phyloP scores from a whole-genome alignment of 2,888 invertebrate species.

The Orthonevra nobilis region DNA sequence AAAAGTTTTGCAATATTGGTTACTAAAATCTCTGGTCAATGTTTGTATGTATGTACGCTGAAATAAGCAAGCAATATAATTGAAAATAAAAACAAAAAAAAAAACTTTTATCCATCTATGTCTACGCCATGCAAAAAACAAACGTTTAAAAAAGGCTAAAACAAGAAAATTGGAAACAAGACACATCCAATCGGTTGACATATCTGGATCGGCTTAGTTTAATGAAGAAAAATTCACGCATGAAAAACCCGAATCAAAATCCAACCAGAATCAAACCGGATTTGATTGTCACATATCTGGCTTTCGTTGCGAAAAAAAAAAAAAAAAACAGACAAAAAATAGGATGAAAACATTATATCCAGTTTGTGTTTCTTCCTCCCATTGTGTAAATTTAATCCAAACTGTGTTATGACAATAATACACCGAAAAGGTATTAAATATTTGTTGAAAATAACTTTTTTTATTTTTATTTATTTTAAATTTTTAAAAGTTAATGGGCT shows the following conservation, averaged over 20 bases:
- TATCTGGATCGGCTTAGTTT: slow-evolving; percentile 41
- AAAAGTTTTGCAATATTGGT: slow-evolving; percentile 13
- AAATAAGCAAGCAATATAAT: slow-evolving; percentile 26
- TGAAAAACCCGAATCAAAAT: slow-evolving; percentile 41
- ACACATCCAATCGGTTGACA: slow-evolving; percentile 25
- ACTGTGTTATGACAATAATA: too few species aligned
- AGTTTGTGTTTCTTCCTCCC: not conserved
- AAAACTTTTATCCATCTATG: slow-evolving; percentile 10
- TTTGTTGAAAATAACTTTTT: too few species aligned
- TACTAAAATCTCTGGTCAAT: not conserved
- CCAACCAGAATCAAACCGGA: slow-evolving; percentile 33
- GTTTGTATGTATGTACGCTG: not conserved
- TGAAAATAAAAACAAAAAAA: slow-evolving; percentile 17
- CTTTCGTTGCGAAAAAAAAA: slow-evolving; percentile 10
- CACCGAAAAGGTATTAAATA: too few species aligned
- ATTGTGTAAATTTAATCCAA: too few species aligned
- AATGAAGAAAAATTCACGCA: slow-evolving; percentile 38
- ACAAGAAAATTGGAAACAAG: not conserved
- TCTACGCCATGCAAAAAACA: slow-evolving; percentile 33
- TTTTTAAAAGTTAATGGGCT: too few species aligned
- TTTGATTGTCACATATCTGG: slow-evolving; percentile 32
- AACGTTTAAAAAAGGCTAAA: slow-evolving; percentile 13
- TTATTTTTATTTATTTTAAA: too few species aligned
- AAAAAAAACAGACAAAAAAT: not conserved
- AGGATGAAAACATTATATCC: too few species aligned